Percentiles rank a stretch among this genome's conserved stretches.
These are phyloP conservation scores for Peromyscus attwateri DNA, from an alignment of 2,797 vertebrate genomes.

Conservation along the genomic window DNA sequence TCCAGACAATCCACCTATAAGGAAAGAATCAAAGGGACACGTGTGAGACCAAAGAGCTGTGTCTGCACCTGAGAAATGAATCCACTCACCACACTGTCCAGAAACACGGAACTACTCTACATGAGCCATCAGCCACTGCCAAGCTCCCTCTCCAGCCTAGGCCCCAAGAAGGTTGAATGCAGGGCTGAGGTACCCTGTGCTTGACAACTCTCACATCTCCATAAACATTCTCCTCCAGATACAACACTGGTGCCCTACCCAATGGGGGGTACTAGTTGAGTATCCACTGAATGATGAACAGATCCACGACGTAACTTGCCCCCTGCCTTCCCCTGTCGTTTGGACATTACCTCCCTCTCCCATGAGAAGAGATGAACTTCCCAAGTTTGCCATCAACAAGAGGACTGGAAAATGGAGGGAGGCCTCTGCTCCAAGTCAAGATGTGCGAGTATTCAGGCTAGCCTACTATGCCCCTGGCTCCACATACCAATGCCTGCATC, in stretches of 20 bases:
- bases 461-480: fast-evolving
- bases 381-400: background rate
- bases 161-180: too few relatives aligned
- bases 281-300: background rate
- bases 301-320: background rate
- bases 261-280: fast-evolving
- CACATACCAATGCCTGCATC: fast-evolving
- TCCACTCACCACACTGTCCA: background rate
- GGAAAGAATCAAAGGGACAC: background rate
- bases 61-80: background rate
- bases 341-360: background rate
- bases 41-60: background rate
- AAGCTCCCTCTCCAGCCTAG: fast-evolving
- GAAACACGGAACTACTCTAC: fast-evolving
- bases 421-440: background rate
- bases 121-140: fast-evolving
- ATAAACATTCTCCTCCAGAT: background rate
- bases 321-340: background rate
- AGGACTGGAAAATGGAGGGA: background rate
- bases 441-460: fast-evolving
- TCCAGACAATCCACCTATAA: conserved; percentile 95
- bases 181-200: background rate
- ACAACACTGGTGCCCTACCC: background rate
- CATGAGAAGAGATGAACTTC: background rate
- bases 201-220: background rate